phyloP scores from a whole-genome alignment of 2,797 vertebrate species.

The Megaceryle alcyon region DNA sequence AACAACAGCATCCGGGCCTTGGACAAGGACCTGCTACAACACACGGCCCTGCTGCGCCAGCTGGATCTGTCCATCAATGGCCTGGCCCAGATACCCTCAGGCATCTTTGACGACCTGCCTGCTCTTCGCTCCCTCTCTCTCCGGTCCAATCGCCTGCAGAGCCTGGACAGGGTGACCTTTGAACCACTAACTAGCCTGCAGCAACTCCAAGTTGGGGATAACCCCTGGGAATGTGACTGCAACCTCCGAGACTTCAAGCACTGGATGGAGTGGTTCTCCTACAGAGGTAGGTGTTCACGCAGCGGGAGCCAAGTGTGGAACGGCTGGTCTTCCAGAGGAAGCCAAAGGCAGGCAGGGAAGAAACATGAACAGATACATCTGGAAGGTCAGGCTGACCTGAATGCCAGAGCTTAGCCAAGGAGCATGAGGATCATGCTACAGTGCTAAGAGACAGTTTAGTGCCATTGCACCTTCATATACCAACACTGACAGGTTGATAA shows the following conservation, averaged over 20 bases:
- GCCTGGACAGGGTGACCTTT: conserved; percentile 92
- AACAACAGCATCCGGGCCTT: conserved; percentile 95
- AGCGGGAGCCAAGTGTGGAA: accelerated
- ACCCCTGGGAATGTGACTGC: conserved; percentile 99
- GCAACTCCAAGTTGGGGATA: conserved; percentile 92
- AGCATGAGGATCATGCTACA: neutral
- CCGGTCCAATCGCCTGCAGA: conserved; percentile 91
- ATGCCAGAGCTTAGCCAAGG: neutral
- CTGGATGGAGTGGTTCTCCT: conserved; percentile 99
- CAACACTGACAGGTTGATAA: neutral
- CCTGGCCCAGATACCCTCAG: conserved; percentile 88
- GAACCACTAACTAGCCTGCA: conserved; percentile 92
- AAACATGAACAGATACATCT: neutral
- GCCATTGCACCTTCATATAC: neutral
- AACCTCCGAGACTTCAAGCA: conserved; percentile 97
- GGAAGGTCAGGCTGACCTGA: neutral
- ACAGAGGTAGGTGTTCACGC: conserved; percentile 84
- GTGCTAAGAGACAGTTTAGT: neutral
- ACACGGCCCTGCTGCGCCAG: conserved; percentile 84
- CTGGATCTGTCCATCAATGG: conserved; percentile 96
- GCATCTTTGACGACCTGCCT: conserved; percentile 89
- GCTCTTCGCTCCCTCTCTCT: conserved; percentile 92
- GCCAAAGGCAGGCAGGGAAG: conserved; percentile 23
- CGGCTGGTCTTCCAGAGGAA: neutral
- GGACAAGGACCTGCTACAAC: conserved; percentile 90